Evolutionary conservation across 2,888 invertebrate genomes (phyloP).

Genomic region (Dasypolia templi): DNA sequence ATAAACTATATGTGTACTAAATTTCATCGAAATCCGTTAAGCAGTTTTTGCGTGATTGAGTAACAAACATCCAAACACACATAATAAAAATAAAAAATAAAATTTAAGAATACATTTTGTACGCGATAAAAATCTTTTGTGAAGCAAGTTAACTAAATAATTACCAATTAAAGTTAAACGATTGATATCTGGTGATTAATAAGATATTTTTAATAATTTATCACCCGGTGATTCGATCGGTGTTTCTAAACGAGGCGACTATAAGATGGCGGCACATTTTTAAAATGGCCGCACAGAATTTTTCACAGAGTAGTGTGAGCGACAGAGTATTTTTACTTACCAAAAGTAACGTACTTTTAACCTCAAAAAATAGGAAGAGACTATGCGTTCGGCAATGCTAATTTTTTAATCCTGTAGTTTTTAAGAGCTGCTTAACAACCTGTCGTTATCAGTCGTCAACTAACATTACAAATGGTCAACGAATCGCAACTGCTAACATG

Average conservation of each 20-base stretch:
- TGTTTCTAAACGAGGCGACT: slow-evolving; percentile 72
- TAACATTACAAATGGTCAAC: too few species aligned
- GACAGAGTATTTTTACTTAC: slow-evolving; percentile 54
- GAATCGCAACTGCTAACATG: background rate
- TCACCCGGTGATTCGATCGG: slow-evolving; percentile 83
- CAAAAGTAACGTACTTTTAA: background rate
- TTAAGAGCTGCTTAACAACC: background rate
- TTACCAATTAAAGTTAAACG: slow-evolving; percentile 82
- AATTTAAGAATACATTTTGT: slow-evolving; percentile 60
- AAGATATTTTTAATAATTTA: slow-evolving; percentile 87
- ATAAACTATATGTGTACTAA: background rate
- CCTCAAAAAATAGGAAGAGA: background rate
- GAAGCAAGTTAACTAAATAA: slow-evolving; percentile 78
- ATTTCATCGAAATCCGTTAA: background rate
- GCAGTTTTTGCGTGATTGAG: background rate
- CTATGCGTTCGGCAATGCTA: background rate
- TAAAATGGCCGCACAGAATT: slow-evolving; percentile 81
- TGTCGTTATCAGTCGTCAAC: background rate
- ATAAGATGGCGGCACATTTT: slow-evolving; percentile 80
- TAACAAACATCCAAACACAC: background rate
- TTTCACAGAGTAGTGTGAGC: slow-evolving; percentile 72
- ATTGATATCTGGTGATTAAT: slow-evolving; percentile 86
- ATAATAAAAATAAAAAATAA: slow-evolving; percentile 50
- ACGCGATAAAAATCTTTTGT: slow-evolving; percentile 69
- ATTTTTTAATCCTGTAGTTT: background rate